Conservation (phyloP, 2,113 vertebrate species). For the Hydrolagus affinis region DNA sequence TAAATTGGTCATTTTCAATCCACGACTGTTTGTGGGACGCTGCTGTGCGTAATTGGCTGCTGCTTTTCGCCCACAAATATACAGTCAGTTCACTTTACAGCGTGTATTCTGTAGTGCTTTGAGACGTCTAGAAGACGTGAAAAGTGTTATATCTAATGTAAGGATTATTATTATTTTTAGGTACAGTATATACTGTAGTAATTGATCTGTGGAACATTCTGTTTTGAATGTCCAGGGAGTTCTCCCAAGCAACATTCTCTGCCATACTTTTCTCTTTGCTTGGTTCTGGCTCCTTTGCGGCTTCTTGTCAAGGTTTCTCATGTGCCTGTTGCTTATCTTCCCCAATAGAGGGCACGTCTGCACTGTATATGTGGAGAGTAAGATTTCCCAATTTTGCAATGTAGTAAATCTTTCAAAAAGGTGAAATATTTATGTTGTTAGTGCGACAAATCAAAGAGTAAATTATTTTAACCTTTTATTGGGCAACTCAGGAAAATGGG, state of each 20-base stretch:
- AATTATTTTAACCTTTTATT: background rate
- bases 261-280: background rate
- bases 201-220: no score
- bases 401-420: background rate
- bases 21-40: no score
- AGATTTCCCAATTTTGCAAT: background rate
- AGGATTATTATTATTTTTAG: no score
- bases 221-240: background rate
- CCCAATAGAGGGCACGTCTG: slow-evolving; percentile 9
- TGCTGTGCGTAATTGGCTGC: no score
- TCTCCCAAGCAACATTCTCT: slow-evolving; percentile 6
- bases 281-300: background rate
- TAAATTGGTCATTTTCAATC: no score
- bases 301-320: background rate
- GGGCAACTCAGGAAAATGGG: background rate
- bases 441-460: background rate
- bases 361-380: background rate
- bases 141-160: no score
- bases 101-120: no score
- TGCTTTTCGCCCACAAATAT: no score
- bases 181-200: no score
- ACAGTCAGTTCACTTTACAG: no score
- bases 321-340: background rate
- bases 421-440: background rate
- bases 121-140: no score